phyloP scores from a whole-genome alignment of 1,140 invertebrate species.

The Ooceraea biroi region DNA sequence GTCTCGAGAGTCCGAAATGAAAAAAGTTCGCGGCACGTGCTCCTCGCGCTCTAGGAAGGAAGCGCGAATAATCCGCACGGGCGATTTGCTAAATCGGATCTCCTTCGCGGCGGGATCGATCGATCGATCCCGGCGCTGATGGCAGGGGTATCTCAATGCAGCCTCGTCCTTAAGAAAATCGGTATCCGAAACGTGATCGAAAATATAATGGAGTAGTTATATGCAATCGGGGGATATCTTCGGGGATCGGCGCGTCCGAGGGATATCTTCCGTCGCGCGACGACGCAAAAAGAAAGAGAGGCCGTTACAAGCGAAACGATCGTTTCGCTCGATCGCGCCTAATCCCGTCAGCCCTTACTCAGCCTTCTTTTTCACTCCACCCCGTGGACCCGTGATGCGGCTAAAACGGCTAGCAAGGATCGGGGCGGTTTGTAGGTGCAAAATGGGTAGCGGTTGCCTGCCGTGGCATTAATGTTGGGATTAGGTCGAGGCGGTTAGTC shows the following conservation, averaged over 20 bases:
- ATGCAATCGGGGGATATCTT: constrained; percentile 29
- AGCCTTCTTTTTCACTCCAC: not conserved
- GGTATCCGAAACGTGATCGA: constrained; percentile 50
- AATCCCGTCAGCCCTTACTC: not conserved
- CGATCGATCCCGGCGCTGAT: not conserved
- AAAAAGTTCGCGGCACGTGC: constrained; percentile 66
- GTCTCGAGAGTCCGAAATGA: constrained; percentile 61
- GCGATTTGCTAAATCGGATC: constrained; percentile 53
- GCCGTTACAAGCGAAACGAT: constrained; percentile 57
- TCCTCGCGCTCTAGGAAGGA: constrained; percentile 30
- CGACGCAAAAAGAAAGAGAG: not conserved
- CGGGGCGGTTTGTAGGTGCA: constrained; percentile 58
- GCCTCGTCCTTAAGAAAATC: constrained; percentile 35
- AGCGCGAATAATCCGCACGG: constrained; percentile 59
- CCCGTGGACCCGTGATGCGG: not conserved
- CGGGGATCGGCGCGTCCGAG: not conserved
- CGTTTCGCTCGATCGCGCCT: constrained; percentile 35
- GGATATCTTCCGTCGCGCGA: constrained; percentile 46
- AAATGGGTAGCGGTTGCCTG: constrained; percentile 76
- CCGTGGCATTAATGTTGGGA: constrained; percentile 80
- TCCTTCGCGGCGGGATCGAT: constrained; percentile 23
- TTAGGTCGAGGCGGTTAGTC: constrained; percentile 73
- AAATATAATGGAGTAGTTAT: constrained; percentile 61
- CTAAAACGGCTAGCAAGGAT: constrained; percentile 40
- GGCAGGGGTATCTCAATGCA: constrained; percentile 7